A percentile compares a stretch with the other conserved stretches of the same genome.
These are phyloP conservation scores for Semicossyphus pulcher DNA, from an alignment of 2,113 vertebrate genomes.

Conservation along the genomic window DNA sequence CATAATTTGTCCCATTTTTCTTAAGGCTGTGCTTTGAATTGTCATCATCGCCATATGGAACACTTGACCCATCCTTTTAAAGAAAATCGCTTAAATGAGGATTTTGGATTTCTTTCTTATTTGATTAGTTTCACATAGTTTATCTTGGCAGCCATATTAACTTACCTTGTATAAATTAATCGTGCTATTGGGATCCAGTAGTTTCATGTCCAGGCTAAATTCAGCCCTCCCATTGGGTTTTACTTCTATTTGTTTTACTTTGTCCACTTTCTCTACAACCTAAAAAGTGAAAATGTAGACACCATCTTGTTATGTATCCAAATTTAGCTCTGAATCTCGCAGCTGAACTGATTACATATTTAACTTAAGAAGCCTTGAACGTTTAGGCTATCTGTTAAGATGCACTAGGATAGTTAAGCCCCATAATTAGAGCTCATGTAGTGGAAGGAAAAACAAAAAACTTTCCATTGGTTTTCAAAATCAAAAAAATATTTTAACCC, in stretches of 20 bases:
- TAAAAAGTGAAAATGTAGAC: slow-evolving; percentile 55
- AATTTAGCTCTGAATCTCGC: background rate
- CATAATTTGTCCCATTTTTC: slow-evolving; percentile 82
- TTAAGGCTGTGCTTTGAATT: slow-evolving; percentile 83
- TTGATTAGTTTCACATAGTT: background rate
- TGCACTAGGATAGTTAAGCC: no score
- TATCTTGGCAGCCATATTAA: slow-evolving; percentile 28
- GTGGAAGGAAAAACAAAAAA: no score
- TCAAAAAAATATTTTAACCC: no score
- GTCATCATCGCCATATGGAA: slow-evolving; percentile 78
- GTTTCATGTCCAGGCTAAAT: slow-evolving; percentile 87
- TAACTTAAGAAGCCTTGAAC: no score
- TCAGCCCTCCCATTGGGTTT: slow-evolving; percentile 83
- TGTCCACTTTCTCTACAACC: slow-evolving; percentile 84
- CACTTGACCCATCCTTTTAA: slow-evolving; percentile 85
- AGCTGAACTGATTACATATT: background rate
- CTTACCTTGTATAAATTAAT: slow-evolving; percentile 91
- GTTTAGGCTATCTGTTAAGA: no score
- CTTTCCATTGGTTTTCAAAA: no score
- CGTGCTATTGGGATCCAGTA: slow-evolving; percentile 83
- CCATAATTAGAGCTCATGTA: no score
- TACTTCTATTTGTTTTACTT: slow-evolving; percentile 85
- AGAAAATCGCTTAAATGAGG: background rate
- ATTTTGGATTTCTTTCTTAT: background rate
- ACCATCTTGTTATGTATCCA: background rate